Percentiles rank a stretch among this genome's conserved stretches.
phyloP scores from a whole-genome alignment of 2,113 vertebrate species.

The Promerops cafer region DNA sequence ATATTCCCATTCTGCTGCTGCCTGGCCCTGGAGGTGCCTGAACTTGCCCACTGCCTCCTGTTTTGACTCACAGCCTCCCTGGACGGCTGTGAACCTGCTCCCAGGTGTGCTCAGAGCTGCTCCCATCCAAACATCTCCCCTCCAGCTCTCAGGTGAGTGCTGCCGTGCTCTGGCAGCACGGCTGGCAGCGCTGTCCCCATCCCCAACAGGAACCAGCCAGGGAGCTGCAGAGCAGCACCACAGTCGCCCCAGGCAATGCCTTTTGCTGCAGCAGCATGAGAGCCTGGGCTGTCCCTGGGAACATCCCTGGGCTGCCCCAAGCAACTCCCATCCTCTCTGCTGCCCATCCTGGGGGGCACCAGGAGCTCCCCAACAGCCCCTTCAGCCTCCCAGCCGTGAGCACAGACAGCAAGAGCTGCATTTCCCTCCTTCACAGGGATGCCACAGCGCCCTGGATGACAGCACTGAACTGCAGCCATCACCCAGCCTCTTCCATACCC shows the following conservation, averaged over 20 bases:
- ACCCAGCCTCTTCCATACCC: neutral
- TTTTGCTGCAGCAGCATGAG: neutral
- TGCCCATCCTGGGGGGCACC: neutral
- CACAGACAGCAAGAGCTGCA: neutral
- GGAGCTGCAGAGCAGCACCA: neutral
- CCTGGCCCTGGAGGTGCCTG: neutral
- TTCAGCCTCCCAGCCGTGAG: fast-evolving
- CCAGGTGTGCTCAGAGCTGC: neutral
- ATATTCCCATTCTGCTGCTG: neutral
- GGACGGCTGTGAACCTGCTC: neutral
- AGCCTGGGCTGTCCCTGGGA: neutral
- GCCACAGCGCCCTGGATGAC: fast-evolving
- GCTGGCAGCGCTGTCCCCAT: neutral
- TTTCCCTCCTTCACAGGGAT: neutral
- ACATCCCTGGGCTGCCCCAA: fast-evolving
- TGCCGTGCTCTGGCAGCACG: neutral
- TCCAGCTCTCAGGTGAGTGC: neutral
- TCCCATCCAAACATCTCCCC: neutral
- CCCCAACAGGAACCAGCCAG: neutral
- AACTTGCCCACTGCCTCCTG: neutral
- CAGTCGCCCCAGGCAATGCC: neutral
- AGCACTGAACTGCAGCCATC: neutral
- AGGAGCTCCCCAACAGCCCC: neutral
- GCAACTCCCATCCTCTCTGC: neutral
- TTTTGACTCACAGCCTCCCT: neutral